These are phyloP conservation scores for Miniopterus natalensis DNA, from an alignment of 2,113 vertebrate genomes.

Conservation along the genomic window DNA sequence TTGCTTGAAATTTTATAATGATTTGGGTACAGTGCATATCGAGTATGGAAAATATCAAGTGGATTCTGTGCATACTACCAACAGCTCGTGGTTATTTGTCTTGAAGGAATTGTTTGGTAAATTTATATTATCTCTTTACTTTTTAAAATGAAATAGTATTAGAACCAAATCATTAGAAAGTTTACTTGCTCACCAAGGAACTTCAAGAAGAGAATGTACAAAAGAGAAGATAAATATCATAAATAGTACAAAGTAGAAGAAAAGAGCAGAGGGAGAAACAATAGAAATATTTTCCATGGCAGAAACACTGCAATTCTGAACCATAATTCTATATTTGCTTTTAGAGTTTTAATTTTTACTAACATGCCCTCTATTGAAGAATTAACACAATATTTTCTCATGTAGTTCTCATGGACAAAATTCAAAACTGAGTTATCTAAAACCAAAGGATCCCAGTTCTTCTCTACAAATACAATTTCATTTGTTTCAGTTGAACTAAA, in stretches of 20 bases:
- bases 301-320: neutral
- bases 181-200: neutral
- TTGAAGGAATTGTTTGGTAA: neutral
- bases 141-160: neutral
- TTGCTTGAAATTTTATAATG: neutral
- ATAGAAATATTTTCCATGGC: neutral
- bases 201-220: neutral
- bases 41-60: neutral
- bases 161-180: neutral
- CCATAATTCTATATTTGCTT: neutral
- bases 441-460: neutral
- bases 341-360: slow-evolving; percentile 10
- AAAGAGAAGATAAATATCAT: neutral
- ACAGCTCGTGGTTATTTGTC: neutral
- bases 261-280: neutral
- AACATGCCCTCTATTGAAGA: neutral
- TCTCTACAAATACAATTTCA: neutral
- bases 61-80: neutral
- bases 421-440: neutral
- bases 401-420: neutral
- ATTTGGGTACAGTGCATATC: neutral
- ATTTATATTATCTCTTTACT: slow-evolving; percentile 7
- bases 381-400: neutral
- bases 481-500: neutral
- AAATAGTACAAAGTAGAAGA: neutral